Percentiles rank a stretch among this genome's conserved stretches.
These are phyloP conservation scores for Echeneis naucrates DNA, from an alignment of 2,797 vertebrate species.

Conservation along the genomic window DNA sequence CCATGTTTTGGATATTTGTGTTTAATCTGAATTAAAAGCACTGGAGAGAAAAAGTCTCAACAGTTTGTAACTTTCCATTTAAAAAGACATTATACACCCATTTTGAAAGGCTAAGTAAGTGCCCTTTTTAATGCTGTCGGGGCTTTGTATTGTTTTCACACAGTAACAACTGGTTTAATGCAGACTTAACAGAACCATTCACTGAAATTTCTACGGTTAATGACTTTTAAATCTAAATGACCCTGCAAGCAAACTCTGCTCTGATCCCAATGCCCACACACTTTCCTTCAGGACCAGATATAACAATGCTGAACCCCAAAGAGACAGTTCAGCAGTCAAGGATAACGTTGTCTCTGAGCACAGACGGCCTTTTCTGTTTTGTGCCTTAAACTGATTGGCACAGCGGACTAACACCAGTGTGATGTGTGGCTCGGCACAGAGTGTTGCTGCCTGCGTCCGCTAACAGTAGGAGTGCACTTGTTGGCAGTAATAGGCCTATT, in stretches of 20 bases:
- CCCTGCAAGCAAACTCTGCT: slow-evolving; percentile 11
- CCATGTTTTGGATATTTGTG: not conserved
- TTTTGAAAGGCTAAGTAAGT: no score
- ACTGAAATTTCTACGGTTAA: not conserved
- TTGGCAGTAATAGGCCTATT: slow-evolving; percentile 49
- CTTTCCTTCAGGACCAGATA: slow-evolving; percentile 1
- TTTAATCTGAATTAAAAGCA: no score
- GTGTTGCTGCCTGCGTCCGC: slow-evolving; percentile 29
- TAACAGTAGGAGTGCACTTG: slow-evolving; percentile 38
- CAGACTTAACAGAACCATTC: not conserved
- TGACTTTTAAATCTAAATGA: not conserved
- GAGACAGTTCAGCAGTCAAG: slow-evolving; percentile 30
- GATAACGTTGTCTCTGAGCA: slow-evolving; percentile 9
- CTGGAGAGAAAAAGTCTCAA: no score
- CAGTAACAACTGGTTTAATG: not conserved
- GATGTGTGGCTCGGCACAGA: slow-evolving; percentile 12
- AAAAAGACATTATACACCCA: no score
- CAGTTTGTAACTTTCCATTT: no score
- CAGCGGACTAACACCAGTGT: slow-evolving; percentile 27
- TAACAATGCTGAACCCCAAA: slow-evolving; percentile 2
- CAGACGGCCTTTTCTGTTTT: slow-evolving; percentile 11
- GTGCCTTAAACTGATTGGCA: slow-evolving; percentile 31
- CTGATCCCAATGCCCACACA: not conserved
- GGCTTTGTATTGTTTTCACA: not conserved
- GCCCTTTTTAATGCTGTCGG: not conserved